Evolutionary conservation across 2,797 vertebrate species (phyloP).

Genomic region (Sebastes matsubarae): DNA sequence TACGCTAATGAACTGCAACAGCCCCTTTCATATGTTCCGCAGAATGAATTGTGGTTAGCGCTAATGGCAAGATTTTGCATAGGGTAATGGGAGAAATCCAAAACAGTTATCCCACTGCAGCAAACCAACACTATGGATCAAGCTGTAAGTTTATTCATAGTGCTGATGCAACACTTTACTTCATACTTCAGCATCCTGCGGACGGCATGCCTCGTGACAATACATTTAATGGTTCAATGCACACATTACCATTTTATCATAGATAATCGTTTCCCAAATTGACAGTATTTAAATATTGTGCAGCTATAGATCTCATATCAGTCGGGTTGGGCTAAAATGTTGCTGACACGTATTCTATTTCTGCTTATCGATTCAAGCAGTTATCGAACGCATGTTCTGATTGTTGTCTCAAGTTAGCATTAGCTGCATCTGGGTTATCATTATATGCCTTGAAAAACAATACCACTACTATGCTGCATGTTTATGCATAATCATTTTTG

Average conservation of each 20-base stretch:
- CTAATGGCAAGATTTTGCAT: constrained; percentile 69
- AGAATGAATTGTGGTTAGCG: constrained; percentile 63
- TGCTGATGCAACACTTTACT: constrained; percentile 42
- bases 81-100: constrained; percentile 48
- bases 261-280: constrained; percentile 21
- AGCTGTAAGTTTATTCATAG: constrained; percentile 33
- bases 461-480: background rate
- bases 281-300: constrained; percentile 17
- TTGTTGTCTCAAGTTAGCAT: background rate
- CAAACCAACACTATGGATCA: constrained; percentile 29
- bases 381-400: background rate
- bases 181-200: background rate
- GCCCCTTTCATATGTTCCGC: constrained; percentile 72
- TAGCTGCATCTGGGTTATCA: background rate
- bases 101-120: constrained; percentile 37
- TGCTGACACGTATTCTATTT: background rate
- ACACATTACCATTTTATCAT: constrained; percentile 36
- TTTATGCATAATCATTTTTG: background rate
- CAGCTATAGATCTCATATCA: background rate
- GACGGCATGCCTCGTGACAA: background rate
- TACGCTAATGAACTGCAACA: constrained; percentile 69
- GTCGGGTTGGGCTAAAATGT: background rate
- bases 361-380: background rate
- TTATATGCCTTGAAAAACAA: background rate
- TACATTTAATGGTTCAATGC: constrained; percentile 13